phyloP scores from a whole-genome alignment of 2,113 vertebrate genomes.

The Rhea americana region DNA sequence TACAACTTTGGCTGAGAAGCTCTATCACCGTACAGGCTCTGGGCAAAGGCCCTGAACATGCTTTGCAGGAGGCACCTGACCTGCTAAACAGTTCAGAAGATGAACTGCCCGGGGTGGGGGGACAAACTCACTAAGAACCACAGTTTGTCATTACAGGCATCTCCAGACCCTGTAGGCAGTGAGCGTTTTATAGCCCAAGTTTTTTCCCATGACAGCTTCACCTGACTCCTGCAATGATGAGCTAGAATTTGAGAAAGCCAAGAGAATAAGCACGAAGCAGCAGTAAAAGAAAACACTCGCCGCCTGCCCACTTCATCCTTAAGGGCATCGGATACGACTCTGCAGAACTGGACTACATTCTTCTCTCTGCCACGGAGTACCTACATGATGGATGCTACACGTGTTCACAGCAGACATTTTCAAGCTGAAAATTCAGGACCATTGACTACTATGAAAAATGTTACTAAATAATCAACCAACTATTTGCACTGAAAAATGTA shows the following conservation, averaged over 20 bases:
- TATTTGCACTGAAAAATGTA: neutral
- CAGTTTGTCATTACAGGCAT: neutral
- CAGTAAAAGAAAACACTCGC: neutral
- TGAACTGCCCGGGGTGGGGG: neutral
- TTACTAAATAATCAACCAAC: neutral
- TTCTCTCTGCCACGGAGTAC: neutral
- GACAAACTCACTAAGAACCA: neutral
- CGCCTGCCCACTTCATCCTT: neutral
- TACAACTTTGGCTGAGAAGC: neutral
- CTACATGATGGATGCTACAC: fast-evolving
- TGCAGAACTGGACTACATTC: fast-evolving
- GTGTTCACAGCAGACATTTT: neutral
- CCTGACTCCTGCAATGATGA: fast-evolving
- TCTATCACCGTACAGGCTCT: neutral
- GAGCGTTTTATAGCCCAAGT: neutral
- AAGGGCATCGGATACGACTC: neutral
- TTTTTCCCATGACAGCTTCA: neutral
- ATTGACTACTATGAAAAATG: neutral
- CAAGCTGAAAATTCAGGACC: neutral
- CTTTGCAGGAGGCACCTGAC: neutral
- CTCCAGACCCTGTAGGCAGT: neutral
- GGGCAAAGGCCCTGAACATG: neutral
- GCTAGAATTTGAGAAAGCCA: neutral
- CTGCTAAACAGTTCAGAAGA: neutral
- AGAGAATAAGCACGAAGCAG: neutral